Evolutionary conservation across 2,113 vertebrate genomes (phyloP), one percentile per base, ranked within the genome.

Genomic region (Oryzias woworae): DNA sequence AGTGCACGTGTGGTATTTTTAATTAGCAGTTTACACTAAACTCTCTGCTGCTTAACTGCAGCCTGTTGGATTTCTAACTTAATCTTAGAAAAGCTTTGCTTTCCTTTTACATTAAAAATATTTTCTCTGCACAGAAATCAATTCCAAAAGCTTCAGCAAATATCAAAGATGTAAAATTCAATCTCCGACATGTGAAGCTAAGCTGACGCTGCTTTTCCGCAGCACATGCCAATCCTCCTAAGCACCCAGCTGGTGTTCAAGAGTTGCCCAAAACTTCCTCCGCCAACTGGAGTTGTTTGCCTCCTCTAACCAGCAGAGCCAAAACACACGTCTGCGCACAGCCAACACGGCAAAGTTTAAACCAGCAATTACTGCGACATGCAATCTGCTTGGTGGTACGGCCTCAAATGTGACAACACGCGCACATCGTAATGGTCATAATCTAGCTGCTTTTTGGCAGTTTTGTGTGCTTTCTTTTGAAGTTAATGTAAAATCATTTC

Each of bases 241-340:
- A 69, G 66, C 62, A 67, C 73, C 80, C 85, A 87, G 82, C 69
- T 70, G 78, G 76, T 74, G 71, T 55, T 20, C 17, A n/a, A 58
- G 58, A 78, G 61, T 66, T 64, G 78, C 60, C 78, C 76, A 64
- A 71, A 81, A 73, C 66, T 55, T 77, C 36, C 52, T 16, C 58
- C 44, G 80, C 80, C 82, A 81, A 75, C 18, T 36, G 31, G 41
- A 22, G 62, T 57, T 61, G 69, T 58, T 73, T 71, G 65, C 65
- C 68, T 62, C 56, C 48, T 52, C 55, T 22, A 14, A 60, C 15
- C 14, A 2, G 17, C 3, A 2, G 41, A 59, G 67, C 82, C 80
- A 80, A 79, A 74, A 61, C 75, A 75, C 73, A 73, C 61, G 79
- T 82, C 58, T 59, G 66, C 24, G 53, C 15, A 3, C 31, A 12